These are phyloP conservation scores for Gymnoscopelus braueri DNA, from an alignment of 2,797 vertebrate genomes.

Conservation along the genomic window DNA sequence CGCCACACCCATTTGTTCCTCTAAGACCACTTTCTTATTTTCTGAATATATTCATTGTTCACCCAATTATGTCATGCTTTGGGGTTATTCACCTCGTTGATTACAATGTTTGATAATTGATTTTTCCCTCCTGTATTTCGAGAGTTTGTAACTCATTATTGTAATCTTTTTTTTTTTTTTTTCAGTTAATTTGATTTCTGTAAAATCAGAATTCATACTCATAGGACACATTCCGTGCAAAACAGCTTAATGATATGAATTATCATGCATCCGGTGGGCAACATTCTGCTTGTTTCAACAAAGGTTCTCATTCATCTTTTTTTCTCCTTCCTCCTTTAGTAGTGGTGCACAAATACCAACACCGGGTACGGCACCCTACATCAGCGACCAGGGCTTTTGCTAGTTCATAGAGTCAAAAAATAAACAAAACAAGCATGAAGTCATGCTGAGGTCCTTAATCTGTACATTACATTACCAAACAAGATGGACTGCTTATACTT, in stretches of 20 bases:
- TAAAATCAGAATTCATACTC: not conserved
- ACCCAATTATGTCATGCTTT: not conserved
- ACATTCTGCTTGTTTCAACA: slow-evolving; percentile 19
- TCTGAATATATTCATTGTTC: slow-evolving; percentile 13
- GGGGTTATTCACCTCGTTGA: not conserved
- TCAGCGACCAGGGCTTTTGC: not conserved
- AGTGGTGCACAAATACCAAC: slow-evolving; percentile 4
- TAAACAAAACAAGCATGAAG: slow-evolving; percentile 5
- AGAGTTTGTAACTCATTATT: slow-evolving; percentile 1
- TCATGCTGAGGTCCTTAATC: slow-evolving; percentile 21
- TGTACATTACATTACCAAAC: not conserved
- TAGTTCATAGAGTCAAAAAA: not conserved
- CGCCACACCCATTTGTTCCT: not conserved
- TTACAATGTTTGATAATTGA: not conserved
- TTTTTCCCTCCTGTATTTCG: not conserved
- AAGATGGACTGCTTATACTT: not conserved
- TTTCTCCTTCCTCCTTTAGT: not conserved
- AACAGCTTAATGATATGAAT: not conserved
- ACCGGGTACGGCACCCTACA: not conserved
- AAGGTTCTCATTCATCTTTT: not conserved
- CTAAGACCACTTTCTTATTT: not conserved
- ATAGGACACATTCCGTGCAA: not conserved
- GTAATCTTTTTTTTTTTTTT: not conserved
- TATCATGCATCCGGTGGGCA: not conserved
- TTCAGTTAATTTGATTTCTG: slow-evolving; percentile 1